phyloP scores from a whole-genome alignment of 2,888 invertebrate genomes.

The Habroteleia sp. region DNA sequence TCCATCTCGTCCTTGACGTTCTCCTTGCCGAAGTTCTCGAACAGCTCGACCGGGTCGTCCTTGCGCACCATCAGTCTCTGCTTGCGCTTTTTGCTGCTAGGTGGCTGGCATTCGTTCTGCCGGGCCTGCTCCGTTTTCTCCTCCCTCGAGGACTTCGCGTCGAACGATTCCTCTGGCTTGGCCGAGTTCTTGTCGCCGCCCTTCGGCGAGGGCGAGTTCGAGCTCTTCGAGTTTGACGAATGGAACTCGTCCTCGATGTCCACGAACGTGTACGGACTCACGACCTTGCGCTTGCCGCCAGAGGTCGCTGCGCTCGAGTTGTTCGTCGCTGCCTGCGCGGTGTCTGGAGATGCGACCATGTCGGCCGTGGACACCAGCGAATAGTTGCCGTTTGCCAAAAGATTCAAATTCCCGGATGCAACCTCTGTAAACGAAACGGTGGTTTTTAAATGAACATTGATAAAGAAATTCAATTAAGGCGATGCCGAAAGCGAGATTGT shows the following conservation, averaged over 20 bases:
- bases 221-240: conserved; percentile 69
- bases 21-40: conserved; percentile 76
- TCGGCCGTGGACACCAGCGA: conserved; percentile 84
- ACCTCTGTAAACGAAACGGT: conserved; percentile 84
- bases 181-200: conserved; percentile 4
- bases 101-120: conserved; percentile 43
- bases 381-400: conserved; percentile 86
- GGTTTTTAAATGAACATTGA: too few species aligned
- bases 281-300: conserved; percentile 32
- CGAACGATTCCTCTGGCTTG: conserved; percentile 73
- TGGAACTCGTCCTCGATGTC: conserved; percentile 70
- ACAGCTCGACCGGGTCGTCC: conserved; percentile 77
- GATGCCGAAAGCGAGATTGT: too few species aligned
- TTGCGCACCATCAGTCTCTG: conserved; percentile 76
- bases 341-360: conserved; percentile 77
- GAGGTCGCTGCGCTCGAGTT: conserved; percentile 25
- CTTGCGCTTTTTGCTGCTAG: conserved; percentile 76
- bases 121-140: conserved; percentile 24
- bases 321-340: conserved; percentile 83
- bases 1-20: conserved; percentile 60
- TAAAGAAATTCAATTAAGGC: background rate
- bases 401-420: conserved; percentile 85
- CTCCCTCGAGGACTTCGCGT: conserved; percentile 45
- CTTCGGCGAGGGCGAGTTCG: conserved; percentile 74
- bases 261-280: conserved; percentile 71